phyloP scores from a whole-genome alignment of 1,140 invertebrate species.

The Triops longicaudatus region DNA sequence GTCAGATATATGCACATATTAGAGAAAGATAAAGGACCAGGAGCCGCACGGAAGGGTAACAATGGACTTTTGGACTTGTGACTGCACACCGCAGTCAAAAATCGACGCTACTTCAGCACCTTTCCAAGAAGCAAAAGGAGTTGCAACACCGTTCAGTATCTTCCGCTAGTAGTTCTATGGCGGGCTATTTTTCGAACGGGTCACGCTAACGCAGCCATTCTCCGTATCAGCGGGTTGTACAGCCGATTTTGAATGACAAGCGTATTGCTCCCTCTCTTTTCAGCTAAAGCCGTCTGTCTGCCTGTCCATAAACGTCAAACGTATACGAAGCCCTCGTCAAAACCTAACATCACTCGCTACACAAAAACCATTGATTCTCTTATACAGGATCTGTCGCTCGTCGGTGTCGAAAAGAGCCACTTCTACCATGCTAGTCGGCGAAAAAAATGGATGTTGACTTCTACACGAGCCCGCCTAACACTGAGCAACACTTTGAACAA shows the following conservation, averaged over 20 bases:
- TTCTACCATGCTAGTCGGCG: not conserved
- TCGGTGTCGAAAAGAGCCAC: not conserved
- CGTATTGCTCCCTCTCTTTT: not conserved
- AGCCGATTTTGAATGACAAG: constrained; percentile 1
- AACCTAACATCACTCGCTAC: not conserved
- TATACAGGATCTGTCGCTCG: not conserved
- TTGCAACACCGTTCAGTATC: no score
- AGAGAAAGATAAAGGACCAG: no score
- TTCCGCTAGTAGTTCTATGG: no score
- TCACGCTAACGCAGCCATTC: no score
- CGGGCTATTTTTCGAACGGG: no score
- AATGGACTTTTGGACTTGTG: no score
- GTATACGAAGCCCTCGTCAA: not conserved
- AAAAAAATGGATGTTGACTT: not conserved
- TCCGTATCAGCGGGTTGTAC: not conserved
- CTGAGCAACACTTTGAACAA: not conserved
- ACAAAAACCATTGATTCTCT: not conserved
- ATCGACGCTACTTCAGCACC: no score
- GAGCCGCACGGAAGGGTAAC: no score
- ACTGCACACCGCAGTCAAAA: no score
- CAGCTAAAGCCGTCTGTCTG: not conserved
- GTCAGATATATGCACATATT: no score
- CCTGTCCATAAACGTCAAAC: constrained; percentile 3
- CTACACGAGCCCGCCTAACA: not conserved
- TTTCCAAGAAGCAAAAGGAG: no score